Conservation (phyloP, 2,888 invertebrate species). For the Synergus umbraculus region DNA sequence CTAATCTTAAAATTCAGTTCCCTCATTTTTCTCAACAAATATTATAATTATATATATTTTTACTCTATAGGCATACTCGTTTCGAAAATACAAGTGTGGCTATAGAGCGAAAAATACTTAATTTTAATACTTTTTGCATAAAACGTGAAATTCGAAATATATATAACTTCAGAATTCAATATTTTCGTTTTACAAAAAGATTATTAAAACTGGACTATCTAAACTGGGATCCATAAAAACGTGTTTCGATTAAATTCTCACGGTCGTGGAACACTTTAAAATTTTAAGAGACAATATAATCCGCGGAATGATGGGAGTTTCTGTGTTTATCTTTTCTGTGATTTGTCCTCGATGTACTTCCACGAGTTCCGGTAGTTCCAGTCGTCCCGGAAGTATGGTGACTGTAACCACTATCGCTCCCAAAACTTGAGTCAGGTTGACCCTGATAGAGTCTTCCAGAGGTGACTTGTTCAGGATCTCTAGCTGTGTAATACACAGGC, state of each 20-base stretch:
- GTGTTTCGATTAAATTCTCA: not conserved
- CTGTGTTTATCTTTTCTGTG: conserved; percentile 72
- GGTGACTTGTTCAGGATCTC: conserved; percentile 67
- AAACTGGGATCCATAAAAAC: no score
- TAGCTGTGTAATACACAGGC: conserved; percentile 70
- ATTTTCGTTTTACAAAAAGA: no score
- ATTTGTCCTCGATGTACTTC: conserved; percentile 67
- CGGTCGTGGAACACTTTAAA: not conserved
- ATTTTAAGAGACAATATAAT: conserved; percentile 71
- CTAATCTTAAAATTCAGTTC: no score
- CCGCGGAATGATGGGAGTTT: conserved; percentile 68
- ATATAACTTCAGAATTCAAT: no score
- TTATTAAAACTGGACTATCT: no score
- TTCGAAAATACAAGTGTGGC: no score
- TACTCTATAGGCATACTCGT: no score
- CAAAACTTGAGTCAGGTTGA: conserved; percentile 83
- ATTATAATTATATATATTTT: no score
- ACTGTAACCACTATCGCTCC: conserved; percentile 92
- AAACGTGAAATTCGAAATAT: no score
- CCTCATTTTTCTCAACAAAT: no score
- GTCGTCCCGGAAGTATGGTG: conserved; percentile 86
- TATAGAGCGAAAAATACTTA: no score
- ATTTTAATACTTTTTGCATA: no score
- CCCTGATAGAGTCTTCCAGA: conserved; percentile 71
- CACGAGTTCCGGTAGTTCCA: conserved; percentile 66